Conservation (phyloP, 2,888 invertebrate species). For the Dexiosoma caninum region DNA sequence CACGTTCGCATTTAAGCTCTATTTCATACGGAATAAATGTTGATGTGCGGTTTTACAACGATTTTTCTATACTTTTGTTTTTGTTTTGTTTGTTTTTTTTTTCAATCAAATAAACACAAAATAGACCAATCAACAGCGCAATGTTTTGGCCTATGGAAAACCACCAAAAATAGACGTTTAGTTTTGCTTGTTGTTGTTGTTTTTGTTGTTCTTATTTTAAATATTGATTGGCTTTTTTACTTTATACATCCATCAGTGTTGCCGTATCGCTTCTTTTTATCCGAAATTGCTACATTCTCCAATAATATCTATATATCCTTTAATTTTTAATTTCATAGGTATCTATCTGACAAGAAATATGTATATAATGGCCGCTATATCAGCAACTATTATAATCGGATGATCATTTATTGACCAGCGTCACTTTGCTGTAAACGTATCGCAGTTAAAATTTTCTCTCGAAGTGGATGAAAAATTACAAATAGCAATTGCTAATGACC, state of each 20-base stretch:
- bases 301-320: too few species aligned
- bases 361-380: too few species aligned
- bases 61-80: slow-evolving; percentile 5
- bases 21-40: slow-evolving; percentile 47
- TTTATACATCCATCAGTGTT: neutral
- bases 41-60: neutral
- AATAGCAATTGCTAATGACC: too few species aligned
- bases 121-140: neutral
- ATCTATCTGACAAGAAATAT: too few species aligned
- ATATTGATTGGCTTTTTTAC: neutral
- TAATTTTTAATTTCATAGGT: too few species aligned
- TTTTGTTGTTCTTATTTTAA: neutral
- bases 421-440: too few species aligned
- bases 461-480: too few species aligned
- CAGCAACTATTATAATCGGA: too few species aligned
- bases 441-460: too few species aligned
- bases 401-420: too few species aligned
- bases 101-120: neutral
- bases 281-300: too few species aligned
- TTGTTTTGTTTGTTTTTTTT: neutral
- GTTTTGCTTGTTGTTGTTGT: neutral
- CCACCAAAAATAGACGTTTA: slow-evolving; percentile 19
- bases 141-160: neutral
- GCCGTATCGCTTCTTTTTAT: too few species aligned
- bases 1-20: slow-evolving; percentile 51